Evolutionary conservation across 2,888 invertebrate genomes (phyloP).

Genomic region (Scaptomyza reducta): DNA sequence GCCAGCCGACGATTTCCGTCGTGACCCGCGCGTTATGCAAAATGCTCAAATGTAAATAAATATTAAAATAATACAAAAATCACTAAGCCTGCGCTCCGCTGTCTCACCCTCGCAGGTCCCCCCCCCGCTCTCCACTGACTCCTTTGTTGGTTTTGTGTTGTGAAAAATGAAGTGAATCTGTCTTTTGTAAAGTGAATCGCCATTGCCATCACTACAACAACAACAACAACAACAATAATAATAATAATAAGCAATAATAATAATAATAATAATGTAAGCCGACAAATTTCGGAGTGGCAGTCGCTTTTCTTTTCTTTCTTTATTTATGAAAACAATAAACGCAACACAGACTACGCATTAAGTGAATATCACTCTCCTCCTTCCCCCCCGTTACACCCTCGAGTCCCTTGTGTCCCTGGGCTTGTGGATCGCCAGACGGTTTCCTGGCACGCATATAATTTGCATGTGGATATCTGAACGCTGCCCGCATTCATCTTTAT

Average conservation of each 20-base stretch:
- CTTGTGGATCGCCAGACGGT: conserved; percentile 51
- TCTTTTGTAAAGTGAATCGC: conserved; percentile 71
- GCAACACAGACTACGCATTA: conserved; percentile 72
- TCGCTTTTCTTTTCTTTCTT: conserved; percentile 5
- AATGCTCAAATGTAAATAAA: conserved; percentile 79
- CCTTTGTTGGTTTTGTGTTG: conserved; percentile 44
- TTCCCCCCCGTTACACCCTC: neutral
- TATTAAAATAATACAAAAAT: conserved; percentile 78
- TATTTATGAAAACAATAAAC: conserved; percentile 77
- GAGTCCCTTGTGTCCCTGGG: neutral
- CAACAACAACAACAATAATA: conserved; percentile 41
- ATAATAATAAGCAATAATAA: conserved; percentile 64
- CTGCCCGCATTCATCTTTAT: conserved; percentile 61
- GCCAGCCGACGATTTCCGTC: conserved; percentile 82
- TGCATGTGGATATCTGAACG: conserved; percentile 69
- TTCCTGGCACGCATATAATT: conserved; percentile 79
- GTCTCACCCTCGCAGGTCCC: too few relatives aligned
- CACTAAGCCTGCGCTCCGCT: conserved; percentile 61
- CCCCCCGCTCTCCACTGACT: too few relatives aligned
- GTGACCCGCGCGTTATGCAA: conserved; percentile 83
- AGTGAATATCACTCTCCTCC: conserved; percentile 20
- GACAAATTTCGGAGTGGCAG: conserved; percentile 63
- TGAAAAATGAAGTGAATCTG: conserved; percentile 78
- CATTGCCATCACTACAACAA: conserved; percentile 35
- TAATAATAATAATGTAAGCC: conserved; percentile 69